phyloP scores from a whole-genome alignment of 1,140 invertebrate genomes.

The Leptopilina clavipes region DNA sequence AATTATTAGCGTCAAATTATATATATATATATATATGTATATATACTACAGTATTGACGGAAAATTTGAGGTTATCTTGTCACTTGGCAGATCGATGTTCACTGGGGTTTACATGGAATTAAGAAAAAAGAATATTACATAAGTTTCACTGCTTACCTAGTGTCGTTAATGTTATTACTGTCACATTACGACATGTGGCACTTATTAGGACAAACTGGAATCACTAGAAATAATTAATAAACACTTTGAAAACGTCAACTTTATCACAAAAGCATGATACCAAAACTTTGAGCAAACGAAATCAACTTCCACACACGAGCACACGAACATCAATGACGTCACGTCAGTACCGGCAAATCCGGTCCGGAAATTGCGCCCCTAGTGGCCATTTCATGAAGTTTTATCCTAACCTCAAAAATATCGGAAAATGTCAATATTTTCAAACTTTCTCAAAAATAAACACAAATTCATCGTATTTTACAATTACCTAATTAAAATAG shows the following conservation, averaged over 20 bases:
- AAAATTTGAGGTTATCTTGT: constrained; percentile 64
- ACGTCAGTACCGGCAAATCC: constrained; percentile 51
- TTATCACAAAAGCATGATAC: constrained; percentile 69
- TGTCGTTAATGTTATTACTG: background rate
- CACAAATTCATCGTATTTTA: background rate
- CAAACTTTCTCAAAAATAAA: no score
- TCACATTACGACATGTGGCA: constrained; percentile 40
- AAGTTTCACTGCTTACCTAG: constrained; percentile 41
- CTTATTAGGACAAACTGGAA: constrained; percentile 35
- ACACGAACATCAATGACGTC: constrained; percentile 67
- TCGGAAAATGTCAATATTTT: background rate
- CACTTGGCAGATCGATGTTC: constrained; percentile 59
- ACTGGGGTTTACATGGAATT: constrained; percentile 39
- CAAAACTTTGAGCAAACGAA: constrained; percentile 57
- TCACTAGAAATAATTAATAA: constrained; percentile 37
- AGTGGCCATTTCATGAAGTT: background rate
- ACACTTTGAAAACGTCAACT: constrained; percentile 58
- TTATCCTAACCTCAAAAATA: background rate
- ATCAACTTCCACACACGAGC: constrained; percentile 49
- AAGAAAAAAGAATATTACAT: constrained; percentile 44
- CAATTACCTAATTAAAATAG: no score
- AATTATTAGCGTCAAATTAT: background rate
- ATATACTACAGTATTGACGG: constrained; percentile 7
- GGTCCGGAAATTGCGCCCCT: constrained; percentile 21
- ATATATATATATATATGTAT: no score